Conservation (phyloP, 2,113 vertebrate species). For the Strigops habroptila region DNA sequence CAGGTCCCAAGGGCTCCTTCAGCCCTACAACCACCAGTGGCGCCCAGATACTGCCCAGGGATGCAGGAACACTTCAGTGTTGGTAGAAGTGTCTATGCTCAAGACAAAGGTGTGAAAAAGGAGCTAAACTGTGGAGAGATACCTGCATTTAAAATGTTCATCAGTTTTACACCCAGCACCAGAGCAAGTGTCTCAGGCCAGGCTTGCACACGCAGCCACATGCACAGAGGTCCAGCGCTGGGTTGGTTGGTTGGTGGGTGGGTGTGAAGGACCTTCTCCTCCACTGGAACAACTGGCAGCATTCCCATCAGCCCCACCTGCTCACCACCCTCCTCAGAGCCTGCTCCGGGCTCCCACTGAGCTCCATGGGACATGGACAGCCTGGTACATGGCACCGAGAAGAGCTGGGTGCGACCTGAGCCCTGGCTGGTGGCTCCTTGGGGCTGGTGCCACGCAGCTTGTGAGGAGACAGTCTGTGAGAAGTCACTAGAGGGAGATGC, state of each 20-base stretch:
- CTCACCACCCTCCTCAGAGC: neutral
- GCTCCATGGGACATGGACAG: fast-evolving
- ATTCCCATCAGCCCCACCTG: fast-evolving
- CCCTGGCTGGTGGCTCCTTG: neutral
- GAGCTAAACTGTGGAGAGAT: neutral
- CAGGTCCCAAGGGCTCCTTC: neutral
- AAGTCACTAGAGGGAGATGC: conserved; percentile 64
- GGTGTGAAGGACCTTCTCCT: neutral
- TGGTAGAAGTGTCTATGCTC: neutral
- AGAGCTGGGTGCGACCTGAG: neutral
- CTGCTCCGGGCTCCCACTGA: fast-evolving
- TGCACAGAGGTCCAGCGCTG: fast-evolving
- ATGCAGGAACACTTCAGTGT: fast-evolving
- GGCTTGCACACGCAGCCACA: neutral
- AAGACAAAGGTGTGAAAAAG: neutral
- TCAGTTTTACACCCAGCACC: neutral
- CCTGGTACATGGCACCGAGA: fast-evolving
- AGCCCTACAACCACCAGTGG: neutral
- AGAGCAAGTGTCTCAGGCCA: fast-evolving
- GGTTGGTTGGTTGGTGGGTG: neutral
- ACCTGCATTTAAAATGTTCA: neutral
- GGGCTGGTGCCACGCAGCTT: neutral
- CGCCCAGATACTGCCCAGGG: neutral
- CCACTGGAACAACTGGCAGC: neutral
- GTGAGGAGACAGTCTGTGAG: neutral